Evolutionary conservation across 2,888 invertebrate genomes (phyloP), one percentile per base, ranked within the genome.

Genomic region (Crioceris asparagi): DNA sequence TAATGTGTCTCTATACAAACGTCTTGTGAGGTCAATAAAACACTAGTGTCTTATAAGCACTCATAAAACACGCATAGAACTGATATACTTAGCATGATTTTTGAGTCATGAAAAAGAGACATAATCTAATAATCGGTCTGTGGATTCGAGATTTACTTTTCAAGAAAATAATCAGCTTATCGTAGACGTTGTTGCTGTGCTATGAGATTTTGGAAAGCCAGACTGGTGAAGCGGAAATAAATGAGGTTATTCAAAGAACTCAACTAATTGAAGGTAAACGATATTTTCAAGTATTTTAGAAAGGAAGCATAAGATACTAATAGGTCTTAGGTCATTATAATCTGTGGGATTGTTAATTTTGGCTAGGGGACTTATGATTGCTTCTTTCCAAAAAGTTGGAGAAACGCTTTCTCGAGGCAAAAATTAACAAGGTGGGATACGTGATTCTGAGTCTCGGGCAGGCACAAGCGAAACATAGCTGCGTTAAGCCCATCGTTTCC

Each of bases 281-380:
- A 36, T 8, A 21, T 32, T 36, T 36, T 36, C 37, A 5, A 32
- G 14, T 3, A 36, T 21, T 21, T 36, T 31, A 2, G 21, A 32
- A n/a, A 36, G 11, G 19, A 32, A 3, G 3, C 32, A 23, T 11
- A 30, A 17, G 7, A 36, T 10, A 30, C 36, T 29, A 17, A 36
- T 30, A 2, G 23, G 32, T 5, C 37, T n/a, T n/a, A 36, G 19
- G 16, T 36, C 37, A 12, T 6, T 15, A 19, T 6, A n/a, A 4
- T 5, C 3, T 15, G 11, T 15, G 6, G 37, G 37, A 23, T 31
- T 32, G 3, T 14, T 5, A 7, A 6, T 10, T 15, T 36, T 36
- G 10, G 37, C 31, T 5, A 31, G 19, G 6, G 36, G 36, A 12
- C 4, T 16, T 10, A 36, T 17, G 2, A 36, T n/a, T 11, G 37